Evolutionary conservation across 1,140 invertebrate genomes (phyloP).

Genomic region (Zaprionus lachaisei): DNA sequence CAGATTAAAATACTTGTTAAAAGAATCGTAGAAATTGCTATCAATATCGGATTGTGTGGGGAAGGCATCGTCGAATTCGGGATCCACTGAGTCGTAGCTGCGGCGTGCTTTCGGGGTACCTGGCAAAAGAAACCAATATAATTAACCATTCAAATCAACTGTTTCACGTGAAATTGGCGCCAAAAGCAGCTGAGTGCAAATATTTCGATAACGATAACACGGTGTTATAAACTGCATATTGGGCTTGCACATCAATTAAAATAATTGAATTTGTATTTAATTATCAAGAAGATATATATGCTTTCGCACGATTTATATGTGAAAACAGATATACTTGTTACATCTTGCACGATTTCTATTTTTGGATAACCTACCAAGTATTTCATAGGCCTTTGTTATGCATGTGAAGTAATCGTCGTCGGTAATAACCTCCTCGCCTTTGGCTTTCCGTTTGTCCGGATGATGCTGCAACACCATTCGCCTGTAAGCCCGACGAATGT

Average conservation of each 20-base stretch:
- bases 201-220: slow-evolving; percentile 10
- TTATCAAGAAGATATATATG: not conserved
- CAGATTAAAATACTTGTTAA: slow-evolving; percentile 91
- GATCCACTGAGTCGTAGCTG: slow-evolving; percentile 98
- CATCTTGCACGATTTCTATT: not conserved
- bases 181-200: not conserved
- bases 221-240: not conserved
- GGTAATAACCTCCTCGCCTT: slow-evolving; percentile 92
- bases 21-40: slow-evolving; percentile 93
- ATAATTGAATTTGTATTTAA: not conserved
- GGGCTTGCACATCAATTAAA: not conserved
- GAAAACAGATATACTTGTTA: not conserved
- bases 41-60: slow-evolving; percentile 91
- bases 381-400: slow-evolving; percentile 98
- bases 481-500: slow-evolving; percentile 96
- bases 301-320: not conserved
- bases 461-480: slow-evolving; percentile 97
- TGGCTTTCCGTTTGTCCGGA: slow-evolving; percentile 97
- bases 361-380: slow-evolving; percentile 67
- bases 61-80: slow-evolving; percentile 95
- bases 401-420: slow-evolving; percentile 99
- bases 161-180: slow-evolving; percentile 2
- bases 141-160: not conserved
- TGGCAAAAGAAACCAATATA: slow-evolving; percentile 72
- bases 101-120: slow-evolving; percentile 92